Percentiles rank a stretch among this genome's conserved stretches.
These are phyloP conservation scores for Tenthredo scrophulariae DNA, from an alignment of 2,888 invertebrate species.

Conservation along the genomic window DNA sequence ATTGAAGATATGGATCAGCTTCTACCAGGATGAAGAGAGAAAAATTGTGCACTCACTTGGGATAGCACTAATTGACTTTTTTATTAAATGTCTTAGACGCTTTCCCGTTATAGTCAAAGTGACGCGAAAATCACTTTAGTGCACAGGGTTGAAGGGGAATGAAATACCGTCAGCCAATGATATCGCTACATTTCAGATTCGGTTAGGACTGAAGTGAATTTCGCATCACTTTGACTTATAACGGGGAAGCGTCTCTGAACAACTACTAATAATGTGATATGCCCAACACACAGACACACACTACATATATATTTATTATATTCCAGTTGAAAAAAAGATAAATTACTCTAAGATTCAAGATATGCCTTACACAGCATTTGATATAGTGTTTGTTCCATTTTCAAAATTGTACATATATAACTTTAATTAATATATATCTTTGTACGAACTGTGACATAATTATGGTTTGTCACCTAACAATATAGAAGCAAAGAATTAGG, in stretches of 20 bases:
- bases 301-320: constrained; percentile 12
- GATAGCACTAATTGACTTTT: constrained; percentile 3
- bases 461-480: neutral
- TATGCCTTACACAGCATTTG: constrained; percentile 40
- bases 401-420: constrained; percentile 41
- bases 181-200: no score
- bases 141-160: no score
- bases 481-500: constrained; percentile 7
- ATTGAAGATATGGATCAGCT: constrained; percentile 60
- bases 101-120: no score
- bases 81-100: neutral
- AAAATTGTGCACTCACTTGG: neutral
- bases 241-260: neutral
- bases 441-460: neutral
- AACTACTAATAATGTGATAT: constrained; percentile 52
- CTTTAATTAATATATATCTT: neutral
- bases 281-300: constrained; percentile 12
- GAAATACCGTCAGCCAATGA: no score
- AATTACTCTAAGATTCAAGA: neutral
- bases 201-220: no score
- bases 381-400: constrained; percentile 20
- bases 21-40: neutral
- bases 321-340: neutral
- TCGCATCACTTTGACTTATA: no score
- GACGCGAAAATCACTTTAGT: no score